These are phyloP conservation scores for Ligdia adustata DNA, from an alignment of 2,888 invertebrate species.

Conservation along the genomic window DNA sequence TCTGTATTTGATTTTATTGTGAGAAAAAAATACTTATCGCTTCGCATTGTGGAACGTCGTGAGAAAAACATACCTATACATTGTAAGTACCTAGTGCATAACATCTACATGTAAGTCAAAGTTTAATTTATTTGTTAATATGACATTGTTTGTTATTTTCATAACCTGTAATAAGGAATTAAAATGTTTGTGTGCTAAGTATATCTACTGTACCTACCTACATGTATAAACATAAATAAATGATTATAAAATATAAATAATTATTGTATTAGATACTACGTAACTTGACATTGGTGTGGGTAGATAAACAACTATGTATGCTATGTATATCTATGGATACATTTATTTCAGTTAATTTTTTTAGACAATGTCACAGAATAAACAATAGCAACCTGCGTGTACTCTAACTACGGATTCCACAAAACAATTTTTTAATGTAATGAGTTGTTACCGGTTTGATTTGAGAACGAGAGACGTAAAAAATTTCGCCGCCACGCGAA, in stretches of 20 bases:
- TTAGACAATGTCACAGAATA: conserved; percentile 9
- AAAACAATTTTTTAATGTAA: conserved; percentile 48
- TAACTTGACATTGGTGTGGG: conserved; percentile 22
- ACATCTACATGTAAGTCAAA: conserved; percentile 14
- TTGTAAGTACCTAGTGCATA: conserved; percentile 53
- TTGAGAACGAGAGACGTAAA: conserved; percentile 71
- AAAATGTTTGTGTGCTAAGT: conserved; percentile 9
- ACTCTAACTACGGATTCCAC: conserved; percentile 25
- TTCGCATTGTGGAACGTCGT: conserved; percentile 60
- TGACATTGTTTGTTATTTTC: background rate
- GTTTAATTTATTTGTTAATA: conserved; percentile 3
- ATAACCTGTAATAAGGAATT: conserved; percentile 4
- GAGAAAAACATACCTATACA: conserved; percentile 56
- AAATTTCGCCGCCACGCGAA: conserved; percentile 75
- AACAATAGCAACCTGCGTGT: background rate
- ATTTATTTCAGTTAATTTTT: conserved; percentile 19
- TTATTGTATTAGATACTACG: conserved; percentile 6
- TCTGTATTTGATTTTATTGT: conserved; percentile 37
- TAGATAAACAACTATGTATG: conserved; percentile 21
- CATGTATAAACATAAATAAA: background rate
- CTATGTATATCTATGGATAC: conserved; percentile 1
- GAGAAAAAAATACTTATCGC: conserved; percentile 52
- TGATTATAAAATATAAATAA: no score
- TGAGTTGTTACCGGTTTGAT: conserved; percentile 74
- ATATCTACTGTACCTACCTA: background rate